phyloP scores from a whole-genome alignment of 2,113 vertebrate species.

The Chitala chitala region DNA sequence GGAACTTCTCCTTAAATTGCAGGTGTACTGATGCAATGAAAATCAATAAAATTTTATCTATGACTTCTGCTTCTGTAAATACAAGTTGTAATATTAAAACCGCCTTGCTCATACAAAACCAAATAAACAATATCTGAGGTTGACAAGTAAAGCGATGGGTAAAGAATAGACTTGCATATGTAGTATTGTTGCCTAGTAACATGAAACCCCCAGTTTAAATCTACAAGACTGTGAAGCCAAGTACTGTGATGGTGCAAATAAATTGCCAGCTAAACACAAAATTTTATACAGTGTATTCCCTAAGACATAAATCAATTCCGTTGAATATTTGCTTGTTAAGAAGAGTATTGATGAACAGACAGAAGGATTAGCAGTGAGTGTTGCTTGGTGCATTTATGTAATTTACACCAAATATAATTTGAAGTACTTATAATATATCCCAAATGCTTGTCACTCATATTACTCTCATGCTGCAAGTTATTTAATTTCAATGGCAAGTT shows the following conservation, averaged over 20 bases:
- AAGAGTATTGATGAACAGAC: no score
- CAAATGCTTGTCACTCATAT: no score
- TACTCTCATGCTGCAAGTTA: no score
- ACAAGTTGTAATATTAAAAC: background rate
- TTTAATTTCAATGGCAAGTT: no score
- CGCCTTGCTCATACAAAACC: background rate
- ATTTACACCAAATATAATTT: no score
- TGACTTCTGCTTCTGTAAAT: background rate
- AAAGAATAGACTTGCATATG: background rate
- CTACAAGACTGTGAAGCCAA: background rate
- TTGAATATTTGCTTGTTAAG: background rate
- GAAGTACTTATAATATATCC: no score
- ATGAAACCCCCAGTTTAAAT: background rate
- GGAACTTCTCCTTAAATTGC: background rate
- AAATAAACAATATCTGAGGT: slow-evolving; percentile 2
- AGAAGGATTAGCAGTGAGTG: no score
- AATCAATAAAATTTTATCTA: background rate
- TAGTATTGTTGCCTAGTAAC: slow-evolving; percentile 17
- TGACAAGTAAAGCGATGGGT: background rate
- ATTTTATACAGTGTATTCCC: background rate
- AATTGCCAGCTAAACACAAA: background rate
- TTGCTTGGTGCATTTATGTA: no score
- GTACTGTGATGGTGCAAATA: background rate
- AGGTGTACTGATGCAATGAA: background rate
- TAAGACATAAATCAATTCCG: background rate